These are phyloP conservation scores for Drosophila melanogaster DNA, from an alignment of 1,140 invertebrate genomes.

Conservation along the genomic window Release_6_plus_ISO1_MT NT_037436.4:1936501-1937000, in stretches of 20 bases:
- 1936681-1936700: constrained; percentile 20
- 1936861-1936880: constrained; percentile 28
- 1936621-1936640: constrained; percentile 75
- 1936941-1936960: no score
- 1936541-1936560: constrained; percentile 4
- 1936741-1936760: not conserved
- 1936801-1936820: constrained; percentile 1
- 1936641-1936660: constrained; percentile 64
- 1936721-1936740: not conserved
- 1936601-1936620: constrained; percentile 59
- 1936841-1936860: constrained; percentile 19
- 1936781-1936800: constrained; percentile 10
- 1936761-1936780: no score
- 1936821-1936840: constrained; percentile 4
- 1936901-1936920: constrained; percentile 6
- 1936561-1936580: constrained; percentile 19
- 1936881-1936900: constrained; percentile 26
- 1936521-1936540: constrained; percentile 74
- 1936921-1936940: not conserved
- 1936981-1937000: no score
- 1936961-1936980: no score
- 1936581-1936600: constrained; percentile 22
- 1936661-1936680: constrained; percentile 57
- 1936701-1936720: not conserved
- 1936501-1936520: constrained; percentile 43